Base-by-base conservation (phyloP, 2,113 vertebrate species). In the Chrysochloris asiatica region DNA sequence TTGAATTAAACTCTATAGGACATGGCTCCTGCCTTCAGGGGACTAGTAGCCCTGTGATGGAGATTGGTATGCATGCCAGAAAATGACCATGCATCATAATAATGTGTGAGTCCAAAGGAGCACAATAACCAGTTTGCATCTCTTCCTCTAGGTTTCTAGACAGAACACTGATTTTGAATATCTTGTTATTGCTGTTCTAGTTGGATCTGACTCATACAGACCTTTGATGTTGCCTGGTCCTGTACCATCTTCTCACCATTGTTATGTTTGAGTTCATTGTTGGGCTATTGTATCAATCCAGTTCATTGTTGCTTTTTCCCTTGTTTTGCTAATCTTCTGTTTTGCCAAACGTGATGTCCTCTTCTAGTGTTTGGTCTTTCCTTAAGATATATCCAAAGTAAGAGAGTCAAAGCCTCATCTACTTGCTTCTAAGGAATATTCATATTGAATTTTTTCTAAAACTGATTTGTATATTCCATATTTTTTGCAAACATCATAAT, bases 81-180 rank as follows among this genome's bases (percentile, higher is more conserved):
- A n/a, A n/a, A n/a, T n/a, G n/a, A n/a, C 7, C 67, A 4, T 22
- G 28, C 13, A 54, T 2, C 22, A 21, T 30, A 33, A 28, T 3
- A 22, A 17, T 12, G 0, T 21, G 14, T 52, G 12, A 43, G 28
- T 52, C 45, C 45, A 43, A 28, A 71, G 24, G 7, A 50, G 9
- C 1, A 0, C 22, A 28, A 28, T 45, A n/a, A 9, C 63, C 8
- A 8, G 45, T 22, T 47, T 7, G 22, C 6, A 36, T 26, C 3
- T n/a, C 22, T n/a, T 83, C 63, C 22, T 90, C 85, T 61, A 50
- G 12, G 24, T 81, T 76, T 89, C 65, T 52, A 33, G 8, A 63
- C 7, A 19, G 22, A 87, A 14, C 33, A 3, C 9, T 38, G 13
- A 28, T 38, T 47, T 21, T 73, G 47, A 82, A 52, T 16, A 50